Evolutionary conservation across 1,140 invertebrate species (phyloP), one percentile per base, ranked within the genome.

Genomic region (Dendroctonus ponderosae): DNA sequence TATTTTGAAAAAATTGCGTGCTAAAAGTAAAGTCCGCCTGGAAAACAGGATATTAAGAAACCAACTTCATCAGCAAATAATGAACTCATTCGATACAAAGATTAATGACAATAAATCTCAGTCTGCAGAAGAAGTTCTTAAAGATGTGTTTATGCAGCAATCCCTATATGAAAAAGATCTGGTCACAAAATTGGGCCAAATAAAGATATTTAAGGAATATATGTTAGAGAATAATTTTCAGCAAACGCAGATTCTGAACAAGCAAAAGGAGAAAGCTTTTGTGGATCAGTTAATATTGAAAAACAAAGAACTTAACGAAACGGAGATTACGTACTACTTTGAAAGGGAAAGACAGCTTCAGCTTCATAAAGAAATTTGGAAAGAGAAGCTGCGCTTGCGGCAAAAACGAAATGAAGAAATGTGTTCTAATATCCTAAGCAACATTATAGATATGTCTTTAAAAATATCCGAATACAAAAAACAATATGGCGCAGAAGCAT

Each of bases 91-190:
- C 3, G 73, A 78, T n/a, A 70, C 72, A 40, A 65, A 80, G 6
- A 44, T 71, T 15, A 60, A 69, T 5, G 61, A 72, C 6, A 41
- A 39, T 15, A 67, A 67, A 52, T 12, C 9, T 7, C 12, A 15
- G 12, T 7, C 42, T 7, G 82, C 85, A 72, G 82, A 86, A 64
- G 70, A 71, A 49, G 75, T 79, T 54, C 72, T 83, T 15, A 80
- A 80, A 0, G 79, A 80, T 61, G 83, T 82, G 68, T 78, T 86
- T 5, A 72, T 86, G 67, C 82, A 83, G 69, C 80, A 87, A 57
- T 85, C 85, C 3, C 78, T 81, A 37, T 86, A 85, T 73, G 86
- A 88, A 67, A 87, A 86, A 71, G 82, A 84, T 75, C 83, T 88
- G 75, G 78, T 82, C 40, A 81, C 80, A 40, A 85, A 86, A 76